Evolutionary conservation across 2,797 vertebrate species (phyloP).

Genomic region (Crenuchus spilurus): DNA sequence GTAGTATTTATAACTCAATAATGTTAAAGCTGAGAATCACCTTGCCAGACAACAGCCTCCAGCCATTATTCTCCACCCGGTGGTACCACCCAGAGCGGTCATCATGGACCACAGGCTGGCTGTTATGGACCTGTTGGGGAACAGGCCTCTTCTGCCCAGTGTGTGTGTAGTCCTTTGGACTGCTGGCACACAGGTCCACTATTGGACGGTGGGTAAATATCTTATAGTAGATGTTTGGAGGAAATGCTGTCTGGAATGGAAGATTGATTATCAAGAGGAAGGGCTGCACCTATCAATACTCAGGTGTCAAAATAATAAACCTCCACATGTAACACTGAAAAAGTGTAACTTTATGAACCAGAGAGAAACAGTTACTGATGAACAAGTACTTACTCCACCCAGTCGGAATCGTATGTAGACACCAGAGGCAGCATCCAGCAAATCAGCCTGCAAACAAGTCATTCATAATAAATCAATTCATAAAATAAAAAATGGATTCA

Average conservation of each 20-base stretch:
- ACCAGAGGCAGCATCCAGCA: slow-evolving; percentile 78
- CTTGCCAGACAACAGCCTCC: slow-evolving; percentile 76
- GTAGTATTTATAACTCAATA: too few relatives aligned
- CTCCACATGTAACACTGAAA: not conserved
- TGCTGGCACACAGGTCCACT: slow-evolving; percentile 81
- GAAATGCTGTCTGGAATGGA: slow-evolving; percentile 74
- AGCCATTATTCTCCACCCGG: slow-evolving; percentile 84
- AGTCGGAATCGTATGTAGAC: slow-evolving; percentile 78
- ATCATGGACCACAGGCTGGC: slow-evolving; percentile 29
- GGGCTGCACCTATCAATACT: not conserved
- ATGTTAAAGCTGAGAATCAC: slow-evolving; percentile 46
- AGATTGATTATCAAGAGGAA: not conserved
- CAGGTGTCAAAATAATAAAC: not conserved
- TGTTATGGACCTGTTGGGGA: slow-evolving; percentile 55
- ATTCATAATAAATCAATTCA: slow-evolving; percentile 11
- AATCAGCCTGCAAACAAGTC: slow-evolving; percentile 68
- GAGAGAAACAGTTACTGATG: not conserved
- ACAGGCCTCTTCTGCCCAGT: slow-evolving; percentile 54
- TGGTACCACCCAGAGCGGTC: slow-evolving; percentile 75
- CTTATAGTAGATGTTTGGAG: slow-evolving; percentile 85
- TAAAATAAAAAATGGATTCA: not conserved
- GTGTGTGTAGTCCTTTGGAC: slow-evolving; percentile 79
- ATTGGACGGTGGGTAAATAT: slow-evolving; percentile 82
- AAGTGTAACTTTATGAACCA: not conserved
- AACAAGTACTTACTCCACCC: slow-evolving; percentile 72